Evolutionary conservation across 2,888 invertebrate species (phyloP).

Genomic region (Agrochola litura): DNA sequence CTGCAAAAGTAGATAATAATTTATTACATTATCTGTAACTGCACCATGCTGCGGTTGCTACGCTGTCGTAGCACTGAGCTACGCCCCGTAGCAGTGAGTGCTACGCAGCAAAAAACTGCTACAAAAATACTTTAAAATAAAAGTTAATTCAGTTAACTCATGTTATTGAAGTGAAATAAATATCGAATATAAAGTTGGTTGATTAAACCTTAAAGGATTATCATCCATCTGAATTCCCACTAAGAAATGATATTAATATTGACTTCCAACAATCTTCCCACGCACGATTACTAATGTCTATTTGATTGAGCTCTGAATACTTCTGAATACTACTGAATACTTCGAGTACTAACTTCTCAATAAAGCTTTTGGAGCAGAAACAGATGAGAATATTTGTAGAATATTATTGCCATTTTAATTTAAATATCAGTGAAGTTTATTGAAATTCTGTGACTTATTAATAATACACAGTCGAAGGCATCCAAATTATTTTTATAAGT

Average conservation of each 20-base stretch:
- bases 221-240: neutral
- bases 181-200: neutral
- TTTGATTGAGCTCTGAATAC: constrained; percentile 41
- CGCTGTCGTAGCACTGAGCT: neutral
- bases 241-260: constrained; percentile 20
- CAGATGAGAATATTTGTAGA: neutral
- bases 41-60: neutral
- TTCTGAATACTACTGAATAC: too few species aligned
- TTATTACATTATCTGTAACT: neutral
- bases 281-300: constrained; percentile 16
- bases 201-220: constrained; percentile 5
- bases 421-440: neutral
- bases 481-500: too few species aligned
- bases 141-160: neutral
- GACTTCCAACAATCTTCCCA: constrained; percentile 1
- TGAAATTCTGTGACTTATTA: neutral
- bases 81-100: neutral
- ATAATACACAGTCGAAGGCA: neutral
- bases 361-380: neutral
- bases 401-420: neutral
- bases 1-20: neutral
- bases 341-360: constrained; percentile 3
- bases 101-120: neutral
- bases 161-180: neutral
- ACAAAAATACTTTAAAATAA: neutral